These are phyloP conservation scores for Chesias legatella DNA, from an alignment of 2,888 invertebrate genomes.

Conservation along the genomic window DNA sequence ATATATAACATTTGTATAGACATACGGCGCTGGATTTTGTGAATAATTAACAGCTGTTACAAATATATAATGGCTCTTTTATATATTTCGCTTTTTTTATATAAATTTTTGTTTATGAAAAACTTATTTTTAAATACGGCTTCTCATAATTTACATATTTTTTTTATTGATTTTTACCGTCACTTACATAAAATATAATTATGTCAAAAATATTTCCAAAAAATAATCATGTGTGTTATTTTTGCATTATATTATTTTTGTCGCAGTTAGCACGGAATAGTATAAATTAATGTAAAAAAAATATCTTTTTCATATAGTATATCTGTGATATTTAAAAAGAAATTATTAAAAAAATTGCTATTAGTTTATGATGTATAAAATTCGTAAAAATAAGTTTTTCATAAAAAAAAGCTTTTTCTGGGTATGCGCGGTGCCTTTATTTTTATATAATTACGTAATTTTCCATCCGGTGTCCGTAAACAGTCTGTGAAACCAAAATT, in stretches of 20 bases:
- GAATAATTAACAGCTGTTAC: slow-evolving; percentile 4
- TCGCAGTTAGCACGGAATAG: too few relatives aligned
- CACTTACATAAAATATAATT: too few relatives aligned
- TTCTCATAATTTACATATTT: too few relatives aligned
- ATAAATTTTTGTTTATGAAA: slow-evolving; percentile 4
- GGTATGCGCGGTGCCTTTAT: slow-evolving; percentile 9
- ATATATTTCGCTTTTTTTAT: slow-evolving; percentile 1
- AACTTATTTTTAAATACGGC: slow-evolving; percentile 5
- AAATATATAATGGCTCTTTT: not conserved
- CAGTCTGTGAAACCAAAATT: not conserved
- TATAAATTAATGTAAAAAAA: too few relatives aligned
- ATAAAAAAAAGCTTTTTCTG: slow-evolving; percentile 5
- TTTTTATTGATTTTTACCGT: too few relatives aligned
- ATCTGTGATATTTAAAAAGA: too few relatives aligned
- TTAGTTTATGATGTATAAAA: too few relatives aligned
- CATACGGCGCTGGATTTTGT: slow-evolving; percentile 8
- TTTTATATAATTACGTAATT: slow-evolving; percentile 1
- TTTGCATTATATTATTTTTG: too few relatives aligned
- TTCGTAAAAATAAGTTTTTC: slow-evolving; percentile 8
- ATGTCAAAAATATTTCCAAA: too few relatives aligned
- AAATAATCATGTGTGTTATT: too few relatives aligned
- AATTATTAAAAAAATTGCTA: too few relatives aligned
- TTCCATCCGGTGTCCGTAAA: slow-evolving; percentile 12
- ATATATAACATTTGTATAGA: slow-evolving; percentile 1
- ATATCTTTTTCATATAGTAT: too few relatives aligned